Conservation (phyloP, 2,888 invertebrate genomes). For the Campopleginae sp. region DNA sequence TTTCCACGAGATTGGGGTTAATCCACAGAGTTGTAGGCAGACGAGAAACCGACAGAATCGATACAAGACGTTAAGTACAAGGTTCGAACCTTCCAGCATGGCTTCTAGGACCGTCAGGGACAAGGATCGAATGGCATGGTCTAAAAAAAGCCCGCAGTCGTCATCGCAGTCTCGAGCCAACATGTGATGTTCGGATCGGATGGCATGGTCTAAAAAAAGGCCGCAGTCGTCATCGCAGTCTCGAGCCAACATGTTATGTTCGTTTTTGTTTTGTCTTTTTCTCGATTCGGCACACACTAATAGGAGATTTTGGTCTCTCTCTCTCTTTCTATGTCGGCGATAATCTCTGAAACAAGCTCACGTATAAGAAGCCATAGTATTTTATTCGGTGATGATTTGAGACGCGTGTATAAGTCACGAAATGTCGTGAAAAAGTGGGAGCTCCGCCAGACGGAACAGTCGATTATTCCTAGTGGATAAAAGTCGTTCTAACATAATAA, state of each 20-base stretch:
- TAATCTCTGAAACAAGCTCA: not conserved
- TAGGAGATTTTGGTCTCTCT: not conserved
- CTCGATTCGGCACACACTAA: not conserved
- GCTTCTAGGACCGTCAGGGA: slow-evolving; percentile 1
- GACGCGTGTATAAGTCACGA: slow-evolving; percentile 33
- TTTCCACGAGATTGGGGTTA: slow-evolving; percentile 23
- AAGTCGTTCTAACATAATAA: slow-evolving; percentile 35
- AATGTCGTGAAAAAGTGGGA: slow-evolving; percentile 36
- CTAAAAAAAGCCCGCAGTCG: slow-evolving; percentile 6
- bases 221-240: not conserved
- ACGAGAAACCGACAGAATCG: slow-evolving; percentile 9
- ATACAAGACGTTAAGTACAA: slow-evolving; percentile 11
- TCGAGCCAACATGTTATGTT: slow-evolving; percentile 9
- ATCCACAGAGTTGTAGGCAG: slow-evolving; percentile 24
- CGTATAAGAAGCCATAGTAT: slow-evolving; percentile 17
- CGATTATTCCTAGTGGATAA: slow-evolving; percentile 47
- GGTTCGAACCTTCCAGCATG: slow-evolving; percentile 3
- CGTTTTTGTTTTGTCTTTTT: not conserved
- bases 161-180: too few species aligned
- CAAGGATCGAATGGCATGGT: slow-evolving; percentile 12
- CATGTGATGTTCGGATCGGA: too few species aligned
- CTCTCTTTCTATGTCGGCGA: too few species aligned
- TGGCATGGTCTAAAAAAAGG: slow-evolving; percentile 12
- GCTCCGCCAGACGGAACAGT: slow-evolving; percentile 43
- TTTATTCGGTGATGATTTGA: slow-evolving; percentile 36